A percentile compares a stretch with the other conserved stretches of the same genome.
Conservation (phyloP, 2,888 invertebrate species). For the Meandrusa payeni region DNA sequence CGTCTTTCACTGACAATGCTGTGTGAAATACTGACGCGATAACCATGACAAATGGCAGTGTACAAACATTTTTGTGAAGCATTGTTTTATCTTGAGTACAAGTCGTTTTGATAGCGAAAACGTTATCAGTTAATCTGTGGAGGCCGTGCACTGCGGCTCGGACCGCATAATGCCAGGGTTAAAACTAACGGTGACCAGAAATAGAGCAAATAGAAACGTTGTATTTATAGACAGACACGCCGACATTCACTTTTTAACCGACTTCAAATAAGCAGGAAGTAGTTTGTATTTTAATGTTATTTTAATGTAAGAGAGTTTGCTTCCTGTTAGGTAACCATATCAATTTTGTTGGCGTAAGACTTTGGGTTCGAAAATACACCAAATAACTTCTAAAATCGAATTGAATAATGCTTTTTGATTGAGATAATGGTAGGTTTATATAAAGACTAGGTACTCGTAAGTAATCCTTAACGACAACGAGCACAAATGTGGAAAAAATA, state of each 20-base stretch:
- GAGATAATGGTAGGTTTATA: no score
- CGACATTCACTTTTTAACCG: conserved; percentile 13
- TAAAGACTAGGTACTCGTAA: no score
- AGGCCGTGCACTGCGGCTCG: conserved; percentile 8
- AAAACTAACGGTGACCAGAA: conserved; percentile 12
- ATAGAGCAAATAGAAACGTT: neutral
- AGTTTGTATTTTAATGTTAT: no score
- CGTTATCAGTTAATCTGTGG: conserved; percentile 19
- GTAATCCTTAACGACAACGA: no score
- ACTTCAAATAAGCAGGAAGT: no score
- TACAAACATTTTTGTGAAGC: conserved; percentile 21
- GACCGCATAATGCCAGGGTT: conserved; percentile 17
- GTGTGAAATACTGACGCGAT: conserved; percentile 33
- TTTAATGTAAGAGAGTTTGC: no score
- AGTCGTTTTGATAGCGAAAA: conserved; percentile 21
- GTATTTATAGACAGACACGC: conserved; percentile 8
- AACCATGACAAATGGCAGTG: conserved; percentile 25
- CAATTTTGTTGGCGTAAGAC: no score
- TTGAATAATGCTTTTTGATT: no score
- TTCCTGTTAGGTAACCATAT: no score
- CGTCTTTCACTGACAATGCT: conserved; percentile 33
- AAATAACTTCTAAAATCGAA: no score
- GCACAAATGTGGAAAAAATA: no score
- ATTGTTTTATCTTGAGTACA: conserved; percentile 22
- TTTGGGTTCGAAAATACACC: no score